These are phyloP conservation scores for Papilio xuthus DNA, from an alignment of 1,140 invertebrate genomes.

Conservation along the genomic window DNA sequence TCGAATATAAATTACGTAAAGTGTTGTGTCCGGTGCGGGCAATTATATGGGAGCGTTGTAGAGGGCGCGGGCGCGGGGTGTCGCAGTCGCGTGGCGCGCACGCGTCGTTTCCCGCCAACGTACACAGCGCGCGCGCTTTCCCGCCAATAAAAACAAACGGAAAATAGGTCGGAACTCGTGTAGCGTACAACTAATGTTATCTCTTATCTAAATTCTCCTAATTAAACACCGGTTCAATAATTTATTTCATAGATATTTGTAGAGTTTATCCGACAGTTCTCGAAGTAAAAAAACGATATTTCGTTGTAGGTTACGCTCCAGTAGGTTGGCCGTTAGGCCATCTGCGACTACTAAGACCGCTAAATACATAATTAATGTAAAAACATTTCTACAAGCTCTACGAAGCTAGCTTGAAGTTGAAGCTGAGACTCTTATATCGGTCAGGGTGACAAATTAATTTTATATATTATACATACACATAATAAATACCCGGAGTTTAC, in stretches of 20 bases:
- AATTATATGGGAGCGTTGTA: conserved; percentile 42
- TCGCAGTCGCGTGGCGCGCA: conserved; percentile 46
- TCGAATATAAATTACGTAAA: conserved; percentile 39
- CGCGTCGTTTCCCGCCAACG: conserved; percentile 49
- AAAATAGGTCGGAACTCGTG: conserved; percentile 8
- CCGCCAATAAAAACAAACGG: conserved; percentile 15
- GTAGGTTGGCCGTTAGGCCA: neutral
- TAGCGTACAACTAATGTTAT: neutral
- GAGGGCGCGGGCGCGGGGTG: conserved; percentile 36
- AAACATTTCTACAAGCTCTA: neutral
- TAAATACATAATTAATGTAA: neutral
- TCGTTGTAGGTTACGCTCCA: neutral
- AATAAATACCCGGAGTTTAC: neutral
- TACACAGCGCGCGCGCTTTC: conserved; percentile 6
- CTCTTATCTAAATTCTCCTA: neutral
- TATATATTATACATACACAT: too few relatives aligned
- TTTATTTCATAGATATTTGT: neutral
- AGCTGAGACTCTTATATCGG: too few relatives aligned
- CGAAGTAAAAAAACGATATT: neutral
- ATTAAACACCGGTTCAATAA: neutral
- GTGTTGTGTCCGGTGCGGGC: conserved; percentile 38
- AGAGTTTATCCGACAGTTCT: neutral
- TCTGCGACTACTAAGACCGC: neutral
- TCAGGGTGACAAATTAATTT: too few relatives aligned
- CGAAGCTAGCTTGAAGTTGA: too few relatives aligned